Evolutionary conservation across 2,888 invertebrate genomes (phyloP).

Genomic region (Lycaena phlaeas): DNA sequence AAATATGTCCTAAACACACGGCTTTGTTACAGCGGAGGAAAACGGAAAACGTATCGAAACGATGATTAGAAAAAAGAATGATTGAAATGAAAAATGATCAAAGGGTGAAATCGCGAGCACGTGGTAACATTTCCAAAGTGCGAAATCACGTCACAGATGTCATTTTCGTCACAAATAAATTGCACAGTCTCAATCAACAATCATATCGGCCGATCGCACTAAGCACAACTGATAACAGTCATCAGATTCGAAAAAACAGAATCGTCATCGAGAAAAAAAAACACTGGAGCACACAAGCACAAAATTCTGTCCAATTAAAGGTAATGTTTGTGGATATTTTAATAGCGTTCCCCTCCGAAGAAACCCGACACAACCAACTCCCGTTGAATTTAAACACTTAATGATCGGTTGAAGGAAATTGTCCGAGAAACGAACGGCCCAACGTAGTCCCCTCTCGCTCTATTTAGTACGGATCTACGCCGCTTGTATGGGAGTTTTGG

Average conservation of each 20-base stretch:
- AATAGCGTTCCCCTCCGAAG: conserved; percentile 70
- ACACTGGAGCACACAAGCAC: conserved; percentile 63
- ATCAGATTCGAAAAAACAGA: conserved; percentile 63
- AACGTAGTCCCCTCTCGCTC: conserved; percentile 50
- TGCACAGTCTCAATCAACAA: conserved; percentile 26
- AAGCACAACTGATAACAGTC: conserved; percentile 64
- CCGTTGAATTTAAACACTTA: conserved; percentile 72
- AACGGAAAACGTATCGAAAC: neutral
- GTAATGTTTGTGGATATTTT: conserved; percentile 73
- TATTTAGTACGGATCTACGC: conserved; percentile 47
- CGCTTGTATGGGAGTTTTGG: conserved; percentile 52
- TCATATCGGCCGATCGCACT: conserved; percentile 39
- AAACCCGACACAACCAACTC: conserved; percentile 73
- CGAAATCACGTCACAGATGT: conserved; percentile 58
- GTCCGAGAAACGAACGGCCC: conserved; percentile 69
- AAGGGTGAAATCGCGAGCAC: conserved; percentile 55
- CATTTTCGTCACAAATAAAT: conserved; percentile 42
- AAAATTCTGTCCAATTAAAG: conserved; percentile 71
- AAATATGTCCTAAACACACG: conserved; percentile 25
- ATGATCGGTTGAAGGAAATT: conserved; percentile 73
- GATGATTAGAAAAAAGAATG: conserved; percentile 40
- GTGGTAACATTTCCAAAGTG: conserved; percentile 44
- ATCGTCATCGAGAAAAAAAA: conserved; percentile 57
- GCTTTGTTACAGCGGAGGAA: conserved; percentile 19
- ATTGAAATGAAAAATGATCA: conserved; percentile 50